phyloP scores from a whole-genome alignment of 2,888 invertebrate species.

The Leptopilina drosophilae region DNA sequence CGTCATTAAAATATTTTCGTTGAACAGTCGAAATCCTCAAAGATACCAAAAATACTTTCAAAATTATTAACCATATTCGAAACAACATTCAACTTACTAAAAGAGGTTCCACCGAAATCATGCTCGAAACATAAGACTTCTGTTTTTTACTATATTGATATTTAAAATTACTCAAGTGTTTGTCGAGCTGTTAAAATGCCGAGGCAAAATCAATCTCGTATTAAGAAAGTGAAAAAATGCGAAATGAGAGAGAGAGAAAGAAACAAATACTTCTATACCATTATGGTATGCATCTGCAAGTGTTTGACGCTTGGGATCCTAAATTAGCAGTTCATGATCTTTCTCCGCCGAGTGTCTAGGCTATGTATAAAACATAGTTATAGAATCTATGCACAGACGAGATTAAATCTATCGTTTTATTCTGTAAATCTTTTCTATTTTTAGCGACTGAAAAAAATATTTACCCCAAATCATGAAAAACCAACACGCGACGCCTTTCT shows the following conservation, averaged over 20 bases:
- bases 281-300: constrained; percentile 20
- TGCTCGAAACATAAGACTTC: neutral
- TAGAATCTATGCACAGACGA: neutral
- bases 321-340: constrained; percentile 38
- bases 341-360: constrained; percentile 17
- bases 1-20: no score
- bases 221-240: constrained; percentile 5
- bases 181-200: neutral
- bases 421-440: constrained; percentile 18
- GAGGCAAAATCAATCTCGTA: constrained; percentile 13
- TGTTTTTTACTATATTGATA: neutral
- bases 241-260: no score
- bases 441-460: neutral
- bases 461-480: constrained; percentile 17
- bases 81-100: no score
- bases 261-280: constrained; percentile 16
- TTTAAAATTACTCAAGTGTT: neutral
- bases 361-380: neutral
- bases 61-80: no score
- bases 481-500: constrained; percentile 17
- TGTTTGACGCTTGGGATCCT: constrained; percentile 38
- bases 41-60: no score
- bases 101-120: neutral
- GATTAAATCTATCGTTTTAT: neutral
- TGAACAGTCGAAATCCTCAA: no score